Conservation (phyloP, 2,113 vertebrate genomes). For the Macroglossus sobrinus region DNA sequence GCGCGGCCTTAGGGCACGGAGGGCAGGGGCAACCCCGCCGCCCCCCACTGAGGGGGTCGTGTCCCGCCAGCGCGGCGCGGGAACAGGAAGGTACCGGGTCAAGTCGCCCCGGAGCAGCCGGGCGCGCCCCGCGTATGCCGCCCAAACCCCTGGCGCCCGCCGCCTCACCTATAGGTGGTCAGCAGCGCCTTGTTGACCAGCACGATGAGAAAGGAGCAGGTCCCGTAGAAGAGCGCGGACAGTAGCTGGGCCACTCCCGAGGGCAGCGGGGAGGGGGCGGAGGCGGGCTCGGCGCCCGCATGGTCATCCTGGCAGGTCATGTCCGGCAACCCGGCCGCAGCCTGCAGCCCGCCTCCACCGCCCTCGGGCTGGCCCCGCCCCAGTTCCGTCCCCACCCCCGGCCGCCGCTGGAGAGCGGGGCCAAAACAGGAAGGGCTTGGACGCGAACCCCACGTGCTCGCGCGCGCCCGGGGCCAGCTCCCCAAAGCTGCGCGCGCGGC, state of each 20-base stretch:
- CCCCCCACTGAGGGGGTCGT: background rate
- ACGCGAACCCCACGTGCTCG: background rate
- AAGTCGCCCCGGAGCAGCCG: background rate
- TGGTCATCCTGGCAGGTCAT: conserved; percentile 24
- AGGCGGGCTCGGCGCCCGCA: background rate
- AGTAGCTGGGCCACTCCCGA: conserved; percentile 66
- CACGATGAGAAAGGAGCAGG: conserved; percentile 89
- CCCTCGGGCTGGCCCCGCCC: background rate
- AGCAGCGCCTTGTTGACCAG: conserved; percentile 93
- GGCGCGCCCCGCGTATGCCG: background rate
- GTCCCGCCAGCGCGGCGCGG: background rate
- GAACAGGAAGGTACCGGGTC: too few species aligned
- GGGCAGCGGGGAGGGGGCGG: background rate
- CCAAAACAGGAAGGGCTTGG: conserved; percentile 40
- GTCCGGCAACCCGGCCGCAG: background rate
- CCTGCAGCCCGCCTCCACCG: background rate
- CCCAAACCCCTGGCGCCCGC: background rate
- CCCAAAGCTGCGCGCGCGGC: background rate
- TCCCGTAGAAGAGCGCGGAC: conserved; percentile 89
- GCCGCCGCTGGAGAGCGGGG: background rate
- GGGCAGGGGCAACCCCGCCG: background rate
- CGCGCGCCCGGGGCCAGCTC: background rate
- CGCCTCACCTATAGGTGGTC: conserved; percentile 89
- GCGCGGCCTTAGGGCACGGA: background rate
- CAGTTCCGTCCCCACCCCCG: background rate